Conservation (phyloP, 2,797 vertebrate species). For the Orestias chungarensis region DNA sequence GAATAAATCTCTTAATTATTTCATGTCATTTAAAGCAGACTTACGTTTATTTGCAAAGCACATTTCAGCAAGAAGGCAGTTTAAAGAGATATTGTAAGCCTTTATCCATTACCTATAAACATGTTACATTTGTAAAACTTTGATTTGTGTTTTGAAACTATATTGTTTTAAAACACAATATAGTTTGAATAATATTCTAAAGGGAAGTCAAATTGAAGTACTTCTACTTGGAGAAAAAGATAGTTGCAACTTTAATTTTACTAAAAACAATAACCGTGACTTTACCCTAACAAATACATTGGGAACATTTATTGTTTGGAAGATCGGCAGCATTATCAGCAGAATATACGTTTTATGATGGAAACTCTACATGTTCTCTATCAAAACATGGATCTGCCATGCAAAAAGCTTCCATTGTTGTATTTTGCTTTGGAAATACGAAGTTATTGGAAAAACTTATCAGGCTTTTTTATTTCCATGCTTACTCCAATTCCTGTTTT, state of each 20-base stretch:
- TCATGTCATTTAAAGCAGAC: neutral
- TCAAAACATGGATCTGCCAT: constrained; percentile 64
- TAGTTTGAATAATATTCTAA: neutral
- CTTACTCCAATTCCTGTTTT: constrained; percentile 1
- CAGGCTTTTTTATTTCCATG: constrained; percentile 34
- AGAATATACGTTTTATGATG: constrained; percentile 40
- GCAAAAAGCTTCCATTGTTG: constrained; percentile 56
- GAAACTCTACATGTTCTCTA: constrained; percentile 49
- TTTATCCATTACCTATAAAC: no score
- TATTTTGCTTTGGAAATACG: constrained; percentile 73
- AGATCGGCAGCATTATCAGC: constrained; percentile 18
- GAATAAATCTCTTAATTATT: neutral
- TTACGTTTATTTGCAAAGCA: no score
- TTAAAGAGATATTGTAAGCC: no score
- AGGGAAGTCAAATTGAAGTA: neutral
- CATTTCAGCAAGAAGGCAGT: no score
- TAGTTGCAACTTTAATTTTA: constrained; percentile 12
- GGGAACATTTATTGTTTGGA: constrained; percentile 4
- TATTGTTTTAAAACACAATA: no score
- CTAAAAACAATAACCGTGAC: constrained; percentile 12
- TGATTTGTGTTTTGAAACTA: no score
- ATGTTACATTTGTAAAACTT: no score
- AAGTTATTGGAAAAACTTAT: constrained; percentile 53
- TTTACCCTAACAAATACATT: constrained; percentile 1
- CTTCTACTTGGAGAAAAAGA: neutral